Evolutionary conservation across 2,888 invertebrate species (phyloP), one percentile per base, ranked within the genome.

Genomic region (Pachliopta kotzebuea): DNA sequence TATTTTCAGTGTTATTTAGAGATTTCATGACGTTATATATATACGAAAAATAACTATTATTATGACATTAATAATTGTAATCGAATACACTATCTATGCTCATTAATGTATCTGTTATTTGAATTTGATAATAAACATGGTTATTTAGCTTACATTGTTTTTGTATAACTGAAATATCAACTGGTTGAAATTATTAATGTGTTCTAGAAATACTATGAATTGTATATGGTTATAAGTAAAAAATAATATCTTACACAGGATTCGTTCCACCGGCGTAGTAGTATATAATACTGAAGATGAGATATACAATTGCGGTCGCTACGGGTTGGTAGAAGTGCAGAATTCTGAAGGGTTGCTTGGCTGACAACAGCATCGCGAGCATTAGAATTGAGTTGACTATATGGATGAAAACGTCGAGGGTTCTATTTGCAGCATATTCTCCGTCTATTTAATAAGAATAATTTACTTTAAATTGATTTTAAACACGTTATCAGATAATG

Each of bases 371-470:
- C 78, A 97, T 95, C 14, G 94, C 75, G 56, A 96, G 75, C 94
- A 96, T 96, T 74, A 96, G 83, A 55, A 95, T 80, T 14, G 95
- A 94, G 86, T 97, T 97, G 72, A 94, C 88, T 8, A 92, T 93
- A 79, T 90, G 90, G 56, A 87, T 79, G 70, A 90, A 86, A 29
- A 88, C 67, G 72, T 92, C 89, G 65, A 90, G 71, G 0, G 78
- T 76, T 0, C 69, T 61, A 63, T 82, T 71, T 1, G 85, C 67
- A 0, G 79, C 81, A 66, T 72, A 83, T 2, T 85, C 80, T 20
- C 75, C 75, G 2, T 69, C 85, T 79, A 67, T 63, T 68, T 52
- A 21, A 23, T 4, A 49, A 69, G 63, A 58, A 29, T 4, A 50
- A 17, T 14, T 37, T 37, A 4, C 37, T 14, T 37, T 37, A 37